phyloP scores from a whole-genome alignment of 2,797 vertebrate species.

The Bovichtus variegatus region DNA sequence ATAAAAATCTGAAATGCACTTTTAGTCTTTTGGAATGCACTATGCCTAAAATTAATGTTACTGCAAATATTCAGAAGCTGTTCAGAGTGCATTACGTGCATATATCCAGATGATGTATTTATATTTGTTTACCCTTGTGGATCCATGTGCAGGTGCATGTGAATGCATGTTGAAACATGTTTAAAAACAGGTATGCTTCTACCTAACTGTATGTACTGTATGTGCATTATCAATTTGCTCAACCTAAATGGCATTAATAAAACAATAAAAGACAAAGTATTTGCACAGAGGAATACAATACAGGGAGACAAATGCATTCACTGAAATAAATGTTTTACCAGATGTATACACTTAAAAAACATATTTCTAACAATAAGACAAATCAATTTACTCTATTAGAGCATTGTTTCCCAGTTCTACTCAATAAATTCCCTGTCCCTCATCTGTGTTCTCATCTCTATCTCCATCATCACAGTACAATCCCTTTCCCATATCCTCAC shows the following conservation, averaged over 20 bases:
- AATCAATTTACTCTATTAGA: neutral
- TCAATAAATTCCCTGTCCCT: neutral
- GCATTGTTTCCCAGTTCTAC: neutral
- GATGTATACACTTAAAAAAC: neutral
- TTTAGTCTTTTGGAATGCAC: too few species aligned
- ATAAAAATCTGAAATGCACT: too few species aligned
- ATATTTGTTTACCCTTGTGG: neutral
- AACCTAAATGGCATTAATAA: neutral
- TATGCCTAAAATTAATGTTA: too few species aligned
- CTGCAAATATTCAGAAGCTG: too few species aligned
- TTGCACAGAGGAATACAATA: neutral
- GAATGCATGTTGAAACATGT: neutral
- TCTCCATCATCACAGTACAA: conserved; percentile 28
- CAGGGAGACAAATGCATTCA: neutral
- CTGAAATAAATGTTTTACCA: neutral
- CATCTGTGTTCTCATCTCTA: conserved; percentile 39
- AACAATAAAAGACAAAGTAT: neutral
- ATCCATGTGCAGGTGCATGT: neutral
- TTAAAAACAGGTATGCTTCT: neutral
- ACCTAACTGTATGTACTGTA: neutral
- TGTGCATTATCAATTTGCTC: neutral
- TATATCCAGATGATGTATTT: too few species aligned
- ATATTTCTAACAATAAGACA: neutral
- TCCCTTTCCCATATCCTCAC: conserved; percentile 33
- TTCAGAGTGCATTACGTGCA: too few species aligned